Evolutionary conservation across 2,113 vertebrate species (phyloP), one percentile per base, ranked within the genome.

Genomic region (Catharus bicknelli): DNA sequence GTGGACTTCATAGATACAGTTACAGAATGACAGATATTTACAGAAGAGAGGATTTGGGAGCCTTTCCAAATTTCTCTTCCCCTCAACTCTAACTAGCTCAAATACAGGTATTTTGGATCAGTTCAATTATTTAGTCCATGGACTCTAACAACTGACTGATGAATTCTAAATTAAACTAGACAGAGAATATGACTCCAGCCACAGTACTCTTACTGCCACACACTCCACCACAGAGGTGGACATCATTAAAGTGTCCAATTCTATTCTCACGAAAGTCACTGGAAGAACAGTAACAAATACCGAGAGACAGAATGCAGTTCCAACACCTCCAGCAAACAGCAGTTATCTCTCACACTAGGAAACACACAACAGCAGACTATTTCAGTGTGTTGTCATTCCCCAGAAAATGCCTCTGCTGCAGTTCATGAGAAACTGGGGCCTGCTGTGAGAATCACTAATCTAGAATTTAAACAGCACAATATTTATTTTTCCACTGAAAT

Each of bases 91-190:
- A 83, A 66, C n/a, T 55, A 64, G 15, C 15, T 76, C 42, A 61
- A 38, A 20, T 29, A 75, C 45, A 61, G 40, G 38, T 64, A 85
- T 67, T 92, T 67, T 36, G 27, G 34, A 84, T 29, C 64, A 8
- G 8, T 67, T 50, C 66, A 72, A 12, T 27, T 2, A 75, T 32
- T 50, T 82, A 86, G 30, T 79, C 69, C 69, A 78, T 34, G 75
- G 7, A 50, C 22, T 21, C 29, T 74, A 90, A 86, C 22, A 84
- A 93, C 78, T 51, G 36, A 88, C n/a, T 72, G 45, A 84, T 75
- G n/a, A 90, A 95, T 68, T 54, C n/a, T 79, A 81, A 87, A 95
- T 85, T 79, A 45, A 86, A 78, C 51, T 58, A 61, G 58, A 80
- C 51, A 73, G 38, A 91, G 77, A 74, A 54, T n/a, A 72, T 23